Percentiles rank a stretch among this genome's conserved stretches.
These are phyloP conservation scores for Gonocerus acuteangulatus DNA, from an alignment of 2,888 invertebrate species.

Conservation along the genomic window DNA sequence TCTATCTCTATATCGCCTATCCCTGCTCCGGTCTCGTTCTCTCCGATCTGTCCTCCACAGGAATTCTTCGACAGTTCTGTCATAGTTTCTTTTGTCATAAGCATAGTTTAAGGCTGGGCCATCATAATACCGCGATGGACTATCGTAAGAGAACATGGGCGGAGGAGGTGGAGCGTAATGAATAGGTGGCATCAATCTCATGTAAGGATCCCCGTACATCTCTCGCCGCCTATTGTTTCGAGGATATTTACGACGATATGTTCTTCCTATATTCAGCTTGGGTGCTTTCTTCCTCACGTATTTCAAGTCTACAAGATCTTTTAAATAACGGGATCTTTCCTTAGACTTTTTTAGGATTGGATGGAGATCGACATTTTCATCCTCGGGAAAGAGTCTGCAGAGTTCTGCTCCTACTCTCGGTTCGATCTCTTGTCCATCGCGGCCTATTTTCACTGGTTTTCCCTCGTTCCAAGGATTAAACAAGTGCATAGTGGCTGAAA, in stretches of 20 bases:
- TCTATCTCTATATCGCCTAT: slow-evolving; percentile 54
- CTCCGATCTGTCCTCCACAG: slow-evolving; percentile 70
- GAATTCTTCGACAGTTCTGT: slow-evolving; percentile 82
- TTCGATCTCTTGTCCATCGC: slow-evolving; percentile 97
- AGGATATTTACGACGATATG: background rate
- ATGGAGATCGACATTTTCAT: slow-evolving; percentile 80
- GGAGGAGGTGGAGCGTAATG: slow-evolving; percentile 17
- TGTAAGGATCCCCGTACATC: slow-evolving; percentile 4
- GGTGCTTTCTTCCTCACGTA: slow-evolving; percentile 2
- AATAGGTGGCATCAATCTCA: slow-evolving; percentile 11
- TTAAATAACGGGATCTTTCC: slow-evolving; percentile 21
- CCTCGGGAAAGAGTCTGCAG: slow-evolving; percentile 87
- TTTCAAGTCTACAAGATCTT: slow-evolving; percentile 9
- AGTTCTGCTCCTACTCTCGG: slow-evolving; percentile 90
- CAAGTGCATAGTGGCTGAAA: slow-evolving; percentile 82
- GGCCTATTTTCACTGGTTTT: slow-evolving; percentile 96
- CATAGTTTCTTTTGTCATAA: slow-evolving; percentile 72
- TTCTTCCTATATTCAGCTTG: slow-evolving; percentile 7
- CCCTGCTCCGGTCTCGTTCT: slow-evolving; percentile 52
- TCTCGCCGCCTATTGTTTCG: slow-evolving; percentile 8
- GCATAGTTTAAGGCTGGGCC: slow-evolving; percentile 40
- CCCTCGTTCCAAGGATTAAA: slow-evolving; percentile 98
- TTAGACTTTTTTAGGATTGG: slow-evolving; percentile 60
- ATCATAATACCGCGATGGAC: slow-evolving; percentile 35
- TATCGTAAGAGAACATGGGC: slow-evolving; percentile 7